phyloP scores from a whole-genome alignment of 1,140 invertebrate species.

The Akabosia matsudoensis region DNA sequence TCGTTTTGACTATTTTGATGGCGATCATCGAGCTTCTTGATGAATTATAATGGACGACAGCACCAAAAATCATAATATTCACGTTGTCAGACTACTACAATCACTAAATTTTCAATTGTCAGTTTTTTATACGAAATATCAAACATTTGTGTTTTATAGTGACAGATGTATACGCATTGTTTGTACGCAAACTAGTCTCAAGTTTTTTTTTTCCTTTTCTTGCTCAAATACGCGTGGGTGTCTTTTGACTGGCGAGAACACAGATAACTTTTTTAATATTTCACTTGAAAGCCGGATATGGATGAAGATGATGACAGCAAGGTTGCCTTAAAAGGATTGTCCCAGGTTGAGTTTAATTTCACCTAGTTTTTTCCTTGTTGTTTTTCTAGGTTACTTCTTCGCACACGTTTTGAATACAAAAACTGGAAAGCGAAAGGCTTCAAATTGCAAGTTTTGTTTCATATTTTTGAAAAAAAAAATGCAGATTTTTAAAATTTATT shows the following conservation, averaged over 20 bases:
- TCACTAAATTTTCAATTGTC: neutral
- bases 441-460: too few species aligned
- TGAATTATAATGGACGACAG: neutral
- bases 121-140: too few species aligned
- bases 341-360: neutral
- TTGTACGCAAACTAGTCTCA: too few species aligned
- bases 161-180: too few species aligned
- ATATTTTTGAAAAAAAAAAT: too few species aligned
- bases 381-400: neutral
- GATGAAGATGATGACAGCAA: conserved; percentile 1
- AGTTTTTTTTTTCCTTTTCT: too few species aligned
- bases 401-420: neutral
- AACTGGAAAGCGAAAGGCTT: neutral
- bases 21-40: neutral
- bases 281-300: conserved; percentile 11
- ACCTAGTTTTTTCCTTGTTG: neutral
- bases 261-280: neutral
- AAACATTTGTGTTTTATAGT: too few species aligned
- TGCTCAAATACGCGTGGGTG: neutral
- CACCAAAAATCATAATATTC: neutral
- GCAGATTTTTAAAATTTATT: too few species aligned
- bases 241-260: neutral
- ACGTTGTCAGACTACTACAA: neutral
- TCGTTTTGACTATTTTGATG: neutral
- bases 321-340: neutral